These are phyloP conservation scores for Cercopithecus petaurista DNA, from an alignment of 2,797 vertebrate species.

Conservation along the genomic window DNA sequence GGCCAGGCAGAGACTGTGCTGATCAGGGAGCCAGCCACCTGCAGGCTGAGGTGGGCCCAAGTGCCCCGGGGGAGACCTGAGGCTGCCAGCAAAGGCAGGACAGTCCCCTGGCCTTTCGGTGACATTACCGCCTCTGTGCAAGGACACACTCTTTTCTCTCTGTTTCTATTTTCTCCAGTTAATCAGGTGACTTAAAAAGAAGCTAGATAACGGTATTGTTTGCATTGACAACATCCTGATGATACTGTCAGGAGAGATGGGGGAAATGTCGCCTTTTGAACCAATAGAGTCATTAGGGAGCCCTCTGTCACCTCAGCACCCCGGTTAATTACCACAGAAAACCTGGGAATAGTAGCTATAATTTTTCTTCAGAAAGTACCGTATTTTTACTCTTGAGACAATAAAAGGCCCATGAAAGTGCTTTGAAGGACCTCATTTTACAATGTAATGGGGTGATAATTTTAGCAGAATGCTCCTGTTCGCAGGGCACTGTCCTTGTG, in stretches of 20 bases:
- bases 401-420: slow-evolving; percentile 74
- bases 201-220: slow-evolving; percentile 97
- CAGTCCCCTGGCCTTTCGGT: slow-evolving; percentile 89
- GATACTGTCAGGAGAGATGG: slow-evolving; percentile 88
- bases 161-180: slow-evolving; percentile 93
- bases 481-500: slow-evolving; percentile 46
- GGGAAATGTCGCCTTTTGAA: slow-evolving; percentile 89
- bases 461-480: slow-evolving; percentile 69
- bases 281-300: slow-evolving; percentile 91
- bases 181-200: slow-evolving; percentile 98
- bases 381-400: slow-evolving; percentile 76
- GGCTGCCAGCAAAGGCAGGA: slow-evolving; percentile 79
- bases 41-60: slow-evolving; percentile 49
- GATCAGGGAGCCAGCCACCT: not conserved
- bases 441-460: slow-evolving; percentile 59
- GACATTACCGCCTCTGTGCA: slow-evolving; percentile 94
- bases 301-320: slow-evolving; percentile 92
- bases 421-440: slow-evolving; percentile 53
- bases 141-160: slow-evolving; percentile 94
- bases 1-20: not conserved
- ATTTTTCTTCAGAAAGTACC: slow-evolving; percentile 79
- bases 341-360: slow-evolving; percentile 84
- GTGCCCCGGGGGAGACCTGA: slow-evolving; percentile 27
- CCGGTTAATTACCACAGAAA: slow-evolving; percentile 92
- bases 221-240: slow-evolving; percentile 94